Base-by-base conservation (phyloP, 2,888 invertebrate genomes). In the Patella pellucida region DNA sequence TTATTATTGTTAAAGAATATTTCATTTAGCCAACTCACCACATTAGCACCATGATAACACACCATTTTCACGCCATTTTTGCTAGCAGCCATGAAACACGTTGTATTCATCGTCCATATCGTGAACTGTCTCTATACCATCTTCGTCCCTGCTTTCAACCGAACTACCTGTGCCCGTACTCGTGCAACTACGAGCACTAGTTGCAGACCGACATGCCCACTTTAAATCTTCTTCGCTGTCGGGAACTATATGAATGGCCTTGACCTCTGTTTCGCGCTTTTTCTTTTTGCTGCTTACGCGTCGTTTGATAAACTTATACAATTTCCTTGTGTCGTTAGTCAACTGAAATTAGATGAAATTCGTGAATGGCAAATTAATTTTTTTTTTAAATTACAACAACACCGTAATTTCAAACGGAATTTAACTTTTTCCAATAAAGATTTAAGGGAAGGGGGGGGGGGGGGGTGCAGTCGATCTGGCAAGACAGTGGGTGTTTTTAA, bases 61-160 rank as follows among this genome's bases (percentile, higher is more conserved):
- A 23, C 62, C 19, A 41, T 41, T 41, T 19, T 62, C 19, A 62
- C 19, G 23, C 14, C 23, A 23, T 7, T 23, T 19, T 19, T 62
- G 23, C 14, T 62, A 62, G 23, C 62, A 62, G 23, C 62, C 62
- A 23, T 62, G 62, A 62, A 62, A 62, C 19, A 62, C 62, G 23
- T 62, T 62, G 14, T 62, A 62, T 62, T 62, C 62, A 62, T 62
- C 62, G 11, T 11, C 62, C 62, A 62, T 62, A 62, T 62, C 62
- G 23, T 62, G 62, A 62, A 62, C 23, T 62, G 62, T 62, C 23
- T 62, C 62, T 12, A 62, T 62, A 12, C 62, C 62, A 19, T 62
- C 62, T 5, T 62, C 62, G 0, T 62, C 62, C 23, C 23, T 62
- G 23, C 62, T 62, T 19, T 23, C 62, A 3, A 62, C 62, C 11